Evolutionary conservation across 2,113 vertebrate species (phyloP), one percentile per base, ranked within the genome.

Genomic region (Rhabdornis inornatus): DNA sequence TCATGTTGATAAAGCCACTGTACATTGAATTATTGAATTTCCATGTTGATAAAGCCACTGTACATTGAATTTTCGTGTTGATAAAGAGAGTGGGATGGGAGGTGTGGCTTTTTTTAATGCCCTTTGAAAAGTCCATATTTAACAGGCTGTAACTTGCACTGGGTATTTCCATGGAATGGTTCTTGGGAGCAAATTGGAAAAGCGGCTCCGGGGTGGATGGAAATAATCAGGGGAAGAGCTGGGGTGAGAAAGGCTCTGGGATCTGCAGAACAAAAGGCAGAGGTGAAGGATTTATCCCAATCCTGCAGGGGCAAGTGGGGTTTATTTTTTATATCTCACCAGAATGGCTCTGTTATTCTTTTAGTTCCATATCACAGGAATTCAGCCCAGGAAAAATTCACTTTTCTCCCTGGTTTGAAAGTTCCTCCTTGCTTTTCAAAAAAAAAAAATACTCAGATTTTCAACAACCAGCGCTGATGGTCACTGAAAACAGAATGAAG

Each of bases 121-220:
- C 6, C 15, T 69, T 94, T 82, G 56, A 57, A 79, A 85, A 45
- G 49, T 89, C 72, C 35, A 42, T 60, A 93, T 91, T 88, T 59
- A 59, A 61, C 19, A 65, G 21, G 35, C 24, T 72, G 59, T 12
- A 64, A 69, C 49, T 81, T 81, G 49, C 28, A 31, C 6, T 47
- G n/a, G 42, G n/a, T 12, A 28, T 71, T 87, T 53, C 81, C 68
- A 80, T 64, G 60, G 74, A 64, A 80, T 65, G 56, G 8, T 55
- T 71, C 39, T 90, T 79, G 69, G 65, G 53, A 91, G 7, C 2
- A 74, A 68, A 87, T 12, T 66, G 50, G 39, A 89, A 77, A 89
- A 69, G 1, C 22, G n/a, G 9, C 61, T 50, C 57, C 15, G 39
- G 53, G 19, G 17, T 55, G 40, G 90, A 37, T 40, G 49, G 61